Conservation (phyloP, 2,113 vertebrate genomes). For the Mirza zaza region DNA sequence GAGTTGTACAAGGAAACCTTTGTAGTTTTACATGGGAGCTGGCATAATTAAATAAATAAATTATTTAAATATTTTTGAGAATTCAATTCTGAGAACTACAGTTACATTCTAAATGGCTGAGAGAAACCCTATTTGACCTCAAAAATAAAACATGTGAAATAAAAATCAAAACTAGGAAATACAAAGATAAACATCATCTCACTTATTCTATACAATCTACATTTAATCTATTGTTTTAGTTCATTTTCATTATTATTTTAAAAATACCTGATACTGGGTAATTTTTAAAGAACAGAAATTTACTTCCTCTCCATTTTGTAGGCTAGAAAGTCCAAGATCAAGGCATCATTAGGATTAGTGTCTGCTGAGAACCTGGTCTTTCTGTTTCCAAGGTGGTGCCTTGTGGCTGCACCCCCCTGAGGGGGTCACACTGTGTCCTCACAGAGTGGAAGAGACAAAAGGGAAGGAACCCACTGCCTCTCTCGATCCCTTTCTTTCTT, state of each 20-base stretch:
- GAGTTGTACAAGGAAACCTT: not conserved
- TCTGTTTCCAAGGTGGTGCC: not conserved
- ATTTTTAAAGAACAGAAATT: not conserved
- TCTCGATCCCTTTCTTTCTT: not conserved
- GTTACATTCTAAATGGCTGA: not conserved
- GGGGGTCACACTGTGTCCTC: not conserved
- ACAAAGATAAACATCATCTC: not conserved
- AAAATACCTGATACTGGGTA: not conserved
- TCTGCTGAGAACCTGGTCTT: not conserved
- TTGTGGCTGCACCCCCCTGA: not conserved
- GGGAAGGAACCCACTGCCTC: not conserved
- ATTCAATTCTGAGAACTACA: not conserved
- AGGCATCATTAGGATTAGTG: not conserved
- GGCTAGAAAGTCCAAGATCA: not conserved
- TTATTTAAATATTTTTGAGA: not conserved
- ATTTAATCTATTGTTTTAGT: not conserved
- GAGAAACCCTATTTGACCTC: not conserved
- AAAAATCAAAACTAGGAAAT: not conserved
- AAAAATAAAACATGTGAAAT: not conserved
- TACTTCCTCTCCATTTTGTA: not conserved
- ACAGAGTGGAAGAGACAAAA: not conserved
- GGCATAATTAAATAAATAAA: not conserved
- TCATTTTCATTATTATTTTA: not conserved
- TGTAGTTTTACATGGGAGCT: not conserved
- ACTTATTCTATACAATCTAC: not conserved